phyloP scores from a whole-genome alignment of 2,888 invertebrate species.

The Trisateles emortualis region DNA sequence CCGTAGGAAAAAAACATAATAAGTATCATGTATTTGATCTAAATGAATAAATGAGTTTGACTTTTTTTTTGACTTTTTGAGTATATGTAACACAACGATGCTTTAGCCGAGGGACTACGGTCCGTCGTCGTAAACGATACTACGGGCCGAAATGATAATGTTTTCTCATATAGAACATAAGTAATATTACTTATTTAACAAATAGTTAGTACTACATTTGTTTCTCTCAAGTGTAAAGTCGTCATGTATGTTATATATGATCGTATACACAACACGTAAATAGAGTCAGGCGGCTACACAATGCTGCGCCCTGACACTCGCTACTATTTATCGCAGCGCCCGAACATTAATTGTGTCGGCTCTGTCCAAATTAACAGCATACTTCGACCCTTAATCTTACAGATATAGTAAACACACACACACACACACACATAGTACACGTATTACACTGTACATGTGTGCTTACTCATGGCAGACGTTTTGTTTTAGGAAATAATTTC shows the following conservation, averaged over 20 bases:
- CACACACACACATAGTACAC: neutral
- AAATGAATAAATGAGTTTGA: too few species aligned
- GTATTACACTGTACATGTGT: neutral
- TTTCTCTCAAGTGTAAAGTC: too few species aligned
- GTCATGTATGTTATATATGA: neutral
- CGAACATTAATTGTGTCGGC: neutral
- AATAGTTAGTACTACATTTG: too few species aligned
- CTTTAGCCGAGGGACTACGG: too few species aligned
- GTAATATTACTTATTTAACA: too few species aligned
- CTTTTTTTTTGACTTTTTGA: too few species aligned
- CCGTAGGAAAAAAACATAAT: too few species aligned
- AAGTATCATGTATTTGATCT: too few species aligned
- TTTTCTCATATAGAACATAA: too few species aligned
- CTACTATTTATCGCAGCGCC: neutral
- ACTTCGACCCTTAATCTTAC: neutral
- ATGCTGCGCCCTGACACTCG: neutral
- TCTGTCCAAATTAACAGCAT: neutral
- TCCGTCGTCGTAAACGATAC: too few species aligned
- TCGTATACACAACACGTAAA: neutral
- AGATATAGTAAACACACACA: neutral
- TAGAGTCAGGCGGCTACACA: neutral
- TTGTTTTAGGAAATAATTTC: neutral
- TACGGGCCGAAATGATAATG: too few species aligned
- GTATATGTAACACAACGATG: too few species aligned
- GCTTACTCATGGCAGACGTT: neutral